Evolutionary conservation across 2,113 vertebrate species (phyloP).

Genomic region (Rhipidura dahli): DNA sequence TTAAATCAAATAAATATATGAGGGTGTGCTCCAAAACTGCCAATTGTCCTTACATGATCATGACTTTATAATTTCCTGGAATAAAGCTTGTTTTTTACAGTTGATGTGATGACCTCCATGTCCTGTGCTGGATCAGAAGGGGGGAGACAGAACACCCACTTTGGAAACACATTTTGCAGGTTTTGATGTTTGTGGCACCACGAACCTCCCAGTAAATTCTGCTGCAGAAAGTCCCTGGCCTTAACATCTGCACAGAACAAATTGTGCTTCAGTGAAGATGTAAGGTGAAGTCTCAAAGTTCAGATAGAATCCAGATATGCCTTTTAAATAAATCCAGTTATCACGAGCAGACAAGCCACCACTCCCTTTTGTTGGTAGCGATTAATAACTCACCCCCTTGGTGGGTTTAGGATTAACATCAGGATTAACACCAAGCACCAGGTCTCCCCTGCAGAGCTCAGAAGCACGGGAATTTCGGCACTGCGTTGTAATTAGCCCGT

Average conservation of each 20-base stretch:
- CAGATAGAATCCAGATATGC: not conserved
- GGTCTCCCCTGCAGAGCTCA: not conserved
- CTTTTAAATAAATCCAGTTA: not conserved
- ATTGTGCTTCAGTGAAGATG: not conserved
- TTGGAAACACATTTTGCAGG: not conserved
- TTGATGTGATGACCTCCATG: not conserved
- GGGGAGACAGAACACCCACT: not conserved
- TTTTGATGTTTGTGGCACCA: not conserved
- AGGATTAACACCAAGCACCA: not conserved
- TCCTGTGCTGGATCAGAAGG: not conserved
- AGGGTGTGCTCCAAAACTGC: not conserved
- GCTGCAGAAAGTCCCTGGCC: not conserved
- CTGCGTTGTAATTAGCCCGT: not conserved
- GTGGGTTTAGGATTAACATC: not conserved
- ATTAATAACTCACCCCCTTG: not conserved
- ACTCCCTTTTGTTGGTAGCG: not conserved
- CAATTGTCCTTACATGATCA: not conserved
- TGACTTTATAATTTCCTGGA: not conserved
- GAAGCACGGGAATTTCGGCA: not conserved
- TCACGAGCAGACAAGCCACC: not conserved
- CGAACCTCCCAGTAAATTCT: not conserved
- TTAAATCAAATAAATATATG: not conserved
- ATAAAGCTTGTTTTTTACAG: not conserved
- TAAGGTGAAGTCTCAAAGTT: not conserved
- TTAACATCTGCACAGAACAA: not conserved